Conservation (phyloP, 1,140 invertebrate species). For the Drosophila baimaii region DNA sequence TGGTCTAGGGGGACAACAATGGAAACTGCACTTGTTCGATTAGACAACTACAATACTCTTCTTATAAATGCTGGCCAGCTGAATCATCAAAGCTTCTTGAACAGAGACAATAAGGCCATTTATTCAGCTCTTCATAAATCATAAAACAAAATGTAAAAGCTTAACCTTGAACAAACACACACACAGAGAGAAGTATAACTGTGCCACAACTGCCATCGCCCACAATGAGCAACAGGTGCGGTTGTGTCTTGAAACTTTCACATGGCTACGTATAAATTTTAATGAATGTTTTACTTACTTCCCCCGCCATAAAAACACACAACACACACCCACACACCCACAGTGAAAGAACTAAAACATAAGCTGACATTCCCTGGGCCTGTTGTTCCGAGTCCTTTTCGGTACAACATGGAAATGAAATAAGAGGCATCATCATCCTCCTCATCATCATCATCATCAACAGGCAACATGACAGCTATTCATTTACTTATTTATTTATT, state of each 20-base stretch:
- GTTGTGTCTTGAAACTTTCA: conserved; percentile 59
- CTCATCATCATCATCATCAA: conserved; percentile 42
- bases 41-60: conserved; percentile 9
- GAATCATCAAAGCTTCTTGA: conserved; percentile 30
- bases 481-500: conserved; percentile 76
- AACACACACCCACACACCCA: too few relatives aligned
- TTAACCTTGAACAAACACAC: conserved; percentile 50
- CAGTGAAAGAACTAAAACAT: conserved; percentile 47
- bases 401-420: conserved; percentile 63
- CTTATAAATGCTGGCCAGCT: conserved; percentile 7
- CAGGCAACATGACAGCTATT: conserved; percentile 65
- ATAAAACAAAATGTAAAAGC: conserved; percentile 49
- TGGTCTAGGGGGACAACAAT: neutral
- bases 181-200: conserved; percentile 20
- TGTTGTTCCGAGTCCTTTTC: conserved; percentile 54
- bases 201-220: conserved; percentile 36
- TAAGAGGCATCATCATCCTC: conserved; percentile 41
- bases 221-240: conserved; percentile 66
- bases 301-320: conserved; percentile 42
- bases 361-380: conserved; percentile 31
- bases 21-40: conserved; percentile 23
- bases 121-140: conserved; percentile 39
- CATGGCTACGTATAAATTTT: conserved; percentile 59
- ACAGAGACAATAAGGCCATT: conserved; percentile 27
- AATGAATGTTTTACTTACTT: conserved; percentile 41